Conservation (phyloP, 2,797 vertebrate genomes). For the Dallia pectoralis region DNA sequence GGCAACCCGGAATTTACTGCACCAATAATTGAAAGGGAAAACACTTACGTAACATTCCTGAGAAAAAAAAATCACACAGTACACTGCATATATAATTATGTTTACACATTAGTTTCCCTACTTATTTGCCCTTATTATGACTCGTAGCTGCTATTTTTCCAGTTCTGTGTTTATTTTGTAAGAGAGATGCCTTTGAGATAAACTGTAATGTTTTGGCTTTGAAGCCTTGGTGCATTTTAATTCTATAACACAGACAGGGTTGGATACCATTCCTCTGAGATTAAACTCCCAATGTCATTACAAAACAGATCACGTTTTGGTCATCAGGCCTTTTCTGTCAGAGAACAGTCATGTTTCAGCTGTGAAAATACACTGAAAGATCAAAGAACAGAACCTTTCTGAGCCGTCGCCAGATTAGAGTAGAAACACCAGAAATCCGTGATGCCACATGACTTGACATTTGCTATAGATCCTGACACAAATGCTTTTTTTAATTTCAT, state of each 20-base stretch:
- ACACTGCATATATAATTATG: neutral
- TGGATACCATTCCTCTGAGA: slow-evolving; percentile 3
- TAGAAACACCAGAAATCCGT: neutral
- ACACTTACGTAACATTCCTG: slow-evolving; percentile 4
- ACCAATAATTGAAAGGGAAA: neutral
- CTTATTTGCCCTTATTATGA: neutral
- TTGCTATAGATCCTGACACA: neutral
- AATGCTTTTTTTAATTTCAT: neutral
- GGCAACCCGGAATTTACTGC: neutral
- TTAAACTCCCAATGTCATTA: neutral
- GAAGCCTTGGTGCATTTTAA: slow-evolving; percentile 6
- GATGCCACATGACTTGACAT: neutral
- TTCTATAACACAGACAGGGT: neutral
- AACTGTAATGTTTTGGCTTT: slow-evolving; percentile 1
- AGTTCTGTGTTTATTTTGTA: neutral
- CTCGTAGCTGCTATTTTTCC: slow-evolving; percentile 6
- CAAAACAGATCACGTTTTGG: neutral
- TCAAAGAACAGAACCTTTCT: neutral
- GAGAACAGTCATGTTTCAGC: neutral
- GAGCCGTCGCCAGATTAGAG: neutral
- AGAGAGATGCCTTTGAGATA: neutral
- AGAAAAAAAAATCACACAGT: neutral
- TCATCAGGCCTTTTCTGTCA: neutral
- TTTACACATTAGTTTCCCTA: neutral
- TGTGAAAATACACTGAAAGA: neutral